These are phyloP conservation scores for Ferdinandea cuprea DNA, from an alignment of 2,888 invertebrate genomes.

Conservation along the genomic window DNA sequence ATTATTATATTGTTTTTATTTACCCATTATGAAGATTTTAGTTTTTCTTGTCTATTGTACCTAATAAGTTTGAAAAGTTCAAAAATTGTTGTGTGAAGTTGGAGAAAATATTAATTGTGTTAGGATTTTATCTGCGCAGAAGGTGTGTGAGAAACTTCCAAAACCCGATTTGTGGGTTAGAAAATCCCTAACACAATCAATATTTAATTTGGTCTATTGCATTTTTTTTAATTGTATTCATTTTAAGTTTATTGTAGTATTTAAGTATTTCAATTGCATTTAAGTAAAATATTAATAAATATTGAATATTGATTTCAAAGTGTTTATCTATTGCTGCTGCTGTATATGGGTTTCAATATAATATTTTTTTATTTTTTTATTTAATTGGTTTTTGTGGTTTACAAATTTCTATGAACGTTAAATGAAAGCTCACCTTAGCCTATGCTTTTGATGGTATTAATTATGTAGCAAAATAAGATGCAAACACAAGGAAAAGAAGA, in stretches of 20 bases:
- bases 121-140: slow-evolving; percentile 58
- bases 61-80: slow-evolving; percentile 62
- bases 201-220: slow-evolving; percentile 83
- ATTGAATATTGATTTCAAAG: slow-evolving; percentile 67
- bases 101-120: slow-evolving; percentile 81
- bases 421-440: slow-evolving; percentile 30
- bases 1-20: slow-evolving; percentile 75
- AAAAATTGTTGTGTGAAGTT: slow-evolving; percentile 80
- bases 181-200: slow-evolving; percentile 78
- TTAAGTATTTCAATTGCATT: slow-evolving; percentile 72
- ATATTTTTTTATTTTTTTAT: slow-evolving; percentile 65
- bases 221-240: slow-evolving; percentile 73
- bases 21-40: slow-evolving; percentile 75
- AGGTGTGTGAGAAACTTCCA: neutral
- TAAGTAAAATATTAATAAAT: slow-evolving; percentile 75
- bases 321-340: slow-evolving; percentile 75
- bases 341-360: slow-evolving; percentile 75
- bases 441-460: slow-evolving; percentile 18
- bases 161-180: slow-evolving; percentile 7
- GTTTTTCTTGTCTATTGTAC: slow-evolving; percentile 51
- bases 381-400: slow-evolving; percentile 23
- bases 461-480: neutral
- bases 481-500: neutral
- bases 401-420: slow-evolving; percentile 26
- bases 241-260: slow-evolving; percentile 68